Evolutionary conservation across 2,113 vertebrate species (phyloP), one percentile per base, ranked within the genome.

Genomic region (Tychaedon coryphoeus): DNA sequence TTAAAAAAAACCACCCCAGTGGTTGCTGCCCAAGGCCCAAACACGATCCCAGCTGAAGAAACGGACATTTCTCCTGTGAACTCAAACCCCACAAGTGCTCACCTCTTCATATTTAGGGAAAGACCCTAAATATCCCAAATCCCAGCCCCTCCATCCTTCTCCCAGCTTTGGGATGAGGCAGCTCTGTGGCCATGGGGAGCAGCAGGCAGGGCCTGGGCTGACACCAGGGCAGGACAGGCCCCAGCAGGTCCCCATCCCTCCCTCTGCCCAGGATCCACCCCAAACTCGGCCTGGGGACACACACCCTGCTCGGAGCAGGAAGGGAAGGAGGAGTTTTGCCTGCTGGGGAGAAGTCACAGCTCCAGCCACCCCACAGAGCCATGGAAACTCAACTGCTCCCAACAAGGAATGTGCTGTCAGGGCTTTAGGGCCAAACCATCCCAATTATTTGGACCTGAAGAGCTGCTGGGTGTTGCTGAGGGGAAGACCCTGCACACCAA

Each of bases 201-300:
- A 3, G 14, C 28, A 85, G 82, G 61, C 77, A 23, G 48, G 3
- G 6, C n/a, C 86, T 19, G 70, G 5, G 86, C 89, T 45, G n/a
- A 58, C 81, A 74, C 31, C 13, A 16, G 80, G 48, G 62, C 28
- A 14, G 74, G 69, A 95, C 96, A 95, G 78, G 96, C 70, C 95
- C 50, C 2, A 17, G 86, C 96, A 95, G 74, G 76, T 66, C 54
- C 8, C 54, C 3, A 19, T 7, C 29, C 26, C 50, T 53, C 87
- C 36, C 34, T 56, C 31, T 75, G 92, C 91, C 89, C 81, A 57
- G 87, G 94, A 91, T 42, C 72, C 93, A 92, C 93, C 94, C 95
- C 3, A 56, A 87, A 69, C 91, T 47, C 19, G 77, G 90, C 90
- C 92, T 42, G 2, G 9, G 80, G 70, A 89, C 94, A 92, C 54